Evolutionary conservation across 2,797 vertebrate species (phyloP).

Genomic region (Rhinogobio ventralis): DNA sequence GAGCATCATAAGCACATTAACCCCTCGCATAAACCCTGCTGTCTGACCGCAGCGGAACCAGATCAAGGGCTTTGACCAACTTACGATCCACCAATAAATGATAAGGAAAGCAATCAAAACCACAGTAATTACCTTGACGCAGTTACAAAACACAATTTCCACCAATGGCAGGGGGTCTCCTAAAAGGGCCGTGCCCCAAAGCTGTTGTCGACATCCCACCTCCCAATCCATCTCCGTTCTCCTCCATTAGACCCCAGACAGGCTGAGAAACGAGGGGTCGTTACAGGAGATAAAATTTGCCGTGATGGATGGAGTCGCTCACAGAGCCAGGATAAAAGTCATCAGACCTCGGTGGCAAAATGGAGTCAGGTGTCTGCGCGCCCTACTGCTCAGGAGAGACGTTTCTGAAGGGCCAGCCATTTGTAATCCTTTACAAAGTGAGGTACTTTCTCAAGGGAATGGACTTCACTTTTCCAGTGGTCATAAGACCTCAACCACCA

Average conservation of each 20-base stretch:
- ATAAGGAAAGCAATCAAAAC: slow-evolving; percentile 12
- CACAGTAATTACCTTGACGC: slow-evolving; percentile 26
- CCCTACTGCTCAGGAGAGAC: slow-evolving; percentile 15
- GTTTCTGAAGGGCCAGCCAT: background rate
- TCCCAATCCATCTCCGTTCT: slow-evolving; percentile 64
- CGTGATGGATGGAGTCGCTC: slow-evolving; percentile 62
- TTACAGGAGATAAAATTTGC: slow-evolving; percentile 62
- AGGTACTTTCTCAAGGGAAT: slow-evolving; percentile 36
- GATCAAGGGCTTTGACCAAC: background rate
- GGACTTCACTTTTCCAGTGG: slow-evolving; percentile 11
- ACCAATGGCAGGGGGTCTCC: slow-evolving; percentile 48
- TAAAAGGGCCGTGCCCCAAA: slow-evolving; percentile 46
- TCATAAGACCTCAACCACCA: background rate
- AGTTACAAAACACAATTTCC: slow-evolving; percentile 34
- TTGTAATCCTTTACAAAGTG: slow-evolving; percentile 28
- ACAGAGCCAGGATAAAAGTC: slow-evolving; percentile 59
- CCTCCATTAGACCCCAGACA: slow-evolving; percentile 65
- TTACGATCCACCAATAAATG: background rate
- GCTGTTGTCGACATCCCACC: slow-evolving; percentile 52
- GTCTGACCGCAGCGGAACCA: background rate
- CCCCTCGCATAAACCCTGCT: slow-evolving; percentile 19
- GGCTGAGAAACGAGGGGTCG: slow-evolving; percentile 62
- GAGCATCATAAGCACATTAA: slow-evolving; percentile 40
- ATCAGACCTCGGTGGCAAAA: slow-evolving; percentile 57
- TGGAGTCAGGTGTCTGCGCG: slow-evolving; percentile 52